Base-by-base conservation (phyloP, 2,113 vertebrate genomes). In the Phainopepla nitens region DNA sequence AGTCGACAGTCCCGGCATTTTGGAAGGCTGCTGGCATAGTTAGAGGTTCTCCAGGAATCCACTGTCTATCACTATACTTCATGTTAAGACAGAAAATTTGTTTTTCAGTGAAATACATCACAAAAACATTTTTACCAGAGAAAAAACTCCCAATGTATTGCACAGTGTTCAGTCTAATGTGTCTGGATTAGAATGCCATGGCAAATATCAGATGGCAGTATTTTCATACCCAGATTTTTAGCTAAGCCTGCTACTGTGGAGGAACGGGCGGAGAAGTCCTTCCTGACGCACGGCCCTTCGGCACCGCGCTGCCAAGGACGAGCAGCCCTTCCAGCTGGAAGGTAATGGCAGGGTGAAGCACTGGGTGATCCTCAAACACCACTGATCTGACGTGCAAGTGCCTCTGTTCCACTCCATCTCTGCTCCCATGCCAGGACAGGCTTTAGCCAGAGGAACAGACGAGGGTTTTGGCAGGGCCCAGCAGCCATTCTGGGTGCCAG, bases 11-110 rank as follows among this genome's bases (percentile, higher is more conserved):
- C 13, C 96, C 97, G 36, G 61, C 94, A 57, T 98, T 97, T 84
- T 98, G 96, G 96, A 99, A 99, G 57, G 95, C 57, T 51, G 98
- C 98, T 61, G 73, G 92, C 61, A 97, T 39, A 53, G 98, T 97
- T 22, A 94, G 62, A 73, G 98, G 96, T 58, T 98, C 97, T n/a
- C 97, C 98, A 71, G 98, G 96, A 83, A 98, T 86, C 98, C 98
- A 99, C 1, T 98, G 94, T 39, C 97, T 97, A 75, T 96, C 94
- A 14, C 96, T 97, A 82, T 98, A 98, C 99, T 99, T 83, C 88
- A 95, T 31, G 15, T 69, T 93, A 79, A 96, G 73, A 90, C 16
- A 97, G 60, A 96, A 89, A 80, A 33, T 66, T 44, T 56, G 25
- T 13, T 94, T 90, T 92, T 64, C 66, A 89, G 7, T 54, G 25